Evolutionary conservation across 2,888 invertebrate genomes (phyloP), one percentile per base, ranked within the genome.

Genomic region (Meghimatium bilineatum): DNA sequence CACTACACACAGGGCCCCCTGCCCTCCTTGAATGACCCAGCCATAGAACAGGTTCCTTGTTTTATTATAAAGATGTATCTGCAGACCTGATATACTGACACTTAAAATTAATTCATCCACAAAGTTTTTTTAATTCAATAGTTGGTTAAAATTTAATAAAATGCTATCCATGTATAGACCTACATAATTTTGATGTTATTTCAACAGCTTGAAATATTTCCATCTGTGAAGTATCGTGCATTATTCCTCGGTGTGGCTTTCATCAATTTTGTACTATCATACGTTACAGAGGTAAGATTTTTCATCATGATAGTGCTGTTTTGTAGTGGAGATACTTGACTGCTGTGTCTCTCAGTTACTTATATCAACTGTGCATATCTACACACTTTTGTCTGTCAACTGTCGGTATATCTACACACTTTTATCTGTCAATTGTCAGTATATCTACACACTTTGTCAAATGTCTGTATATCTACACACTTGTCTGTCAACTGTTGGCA

Each of bases 241-340:
- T 92, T 95, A 0, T 92, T 95, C 0, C 86, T 96, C 0, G 95
- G 94, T 0, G 88, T 96, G 36, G 95, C 93, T 12, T 82, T 92
- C 8, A 88, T 91, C 83, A 94, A 93, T 94, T 95, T 94, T 92
- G 92, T 92, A 89, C 94, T 88, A 17, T 92, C 92, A 36, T 87
- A 93, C 52, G 80, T 95, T n/a, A 88, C 96, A 23, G 94, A 96
- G 80, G 93, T 93, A 86, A 72, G 6, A n/a, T 49, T 1, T 36
- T 14, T 49, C 10, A 29, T 14, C 17, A 72, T 72, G 71, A 38
- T 38, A 20, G 34, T 36, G 34, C 36, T 69, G 34, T 69, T 14
- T 29, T 5, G n/a, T 67, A 32, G 12, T 29, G 17, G 29, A 12
- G 10, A 34, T 69, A 29, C 34, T 10, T 12, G 8, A 8, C 32